Evolutionary conservation across 2,888 invertebrate genomes (phyloP).

Genomic region (Therioaphis trifolii): DNA sequence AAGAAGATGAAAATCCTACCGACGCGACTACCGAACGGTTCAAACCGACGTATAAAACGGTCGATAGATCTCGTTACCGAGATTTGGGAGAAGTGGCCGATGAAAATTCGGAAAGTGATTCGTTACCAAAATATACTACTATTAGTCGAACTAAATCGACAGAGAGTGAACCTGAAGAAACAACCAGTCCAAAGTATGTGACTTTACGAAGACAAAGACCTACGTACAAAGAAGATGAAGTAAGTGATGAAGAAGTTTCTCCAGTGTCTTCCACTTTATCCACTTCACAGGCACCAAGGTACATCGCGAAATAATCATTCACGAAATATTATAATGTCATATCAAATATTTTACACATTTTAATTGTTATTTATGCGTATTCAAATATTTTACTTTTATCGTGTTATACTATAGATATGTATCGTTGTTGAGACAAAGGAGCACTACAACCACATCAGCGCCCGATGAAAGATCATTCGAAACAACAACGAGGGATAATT

Average conservation of each 20-base stretch:
- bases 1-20: conserved; percentile 23
- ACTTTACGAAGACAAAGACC: conserved; percentile 75
- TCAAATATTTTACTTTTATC: not conserved
- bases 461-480: conserved; percentile 64
- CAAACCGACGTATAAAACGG: conserved; percentile 53
- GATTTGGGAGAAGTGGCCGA: conserved; percentile 68
- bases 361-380: no score
- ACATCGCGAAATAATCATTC: no score
- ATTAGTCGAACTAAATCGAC: conserved; percentile 40
- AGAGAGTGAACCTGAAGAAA: conserved; percentile 40
- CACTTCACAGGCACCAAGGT: conserved; percentile 62
- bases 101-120: conserved; percentile 53
- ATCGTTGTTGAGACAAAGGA: conserved; percentile 69
- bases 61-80: conserved; percentile 65
- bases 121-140: conserved; percentile 41
- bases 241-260: conserved; percentile 54
- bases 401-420: conserved; percentile 68
- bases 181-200: conserved; percentile 73
- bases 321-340: no score
- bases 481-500: conserved; percentile 61
- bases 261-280: conserved; percentile 30
- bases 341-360: no score
- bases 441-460: conserved; percentile 48
- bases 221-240: conserved; percentile 43
- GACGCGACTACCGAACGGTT: conserved; percentile 58